Evolutionary conservation across 2,797 vertebrate genomes (phyloP), one percentile per base, ranked within the genome.

Genomic region (Craterocephalus amniculus): DNA sequence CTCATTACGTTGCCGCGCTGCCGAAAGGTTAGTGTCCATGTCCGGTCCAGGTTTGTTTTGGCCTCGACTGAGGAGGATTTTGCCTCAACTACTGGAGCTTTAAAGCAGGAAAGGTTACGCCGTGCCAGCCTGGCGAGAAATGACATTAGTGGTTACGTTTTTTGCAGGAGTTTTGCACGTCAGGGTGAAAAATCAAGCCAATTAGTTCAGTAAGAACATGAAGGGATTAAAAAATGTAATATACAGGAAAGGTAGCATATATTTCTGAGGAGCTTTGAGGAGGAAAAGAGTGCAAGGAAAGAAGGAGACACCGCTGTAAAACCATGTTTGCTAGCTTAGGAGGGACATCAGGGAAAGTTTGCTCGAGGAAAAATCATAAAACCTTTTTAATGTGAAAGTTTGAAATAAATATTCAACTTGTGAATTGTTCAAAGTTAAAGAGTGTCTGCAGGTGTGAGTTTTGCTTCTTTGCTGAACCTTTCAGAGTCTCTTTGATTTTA

Each of bases 31-130:
- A 60, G 75, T 1, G 52, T 48, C 80, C 24, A 45, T 31, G 81
- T 88, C 83, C 71, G 74, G 52, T 67, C 49, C 43, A 4, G 71
- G 81, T 89, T 85, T 81, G 68, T 86, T 61, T 90, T 88, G 86
- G 89, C 86, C 58, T 63, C n/a, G 4, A 72, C 60, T 32, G 43
- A 75, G 52, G 64, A 51, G 64, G 29, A 32, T 64, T 62, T 57
- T 36, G 48, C 67, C 67, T 67, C 49, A 78, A 63, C 38, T 58
- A 0, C 52, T 40, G 62, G 54, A 72, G 34, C 70, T 58, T 32
- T n/a, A 32, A 70, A 79, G 48, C 64, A 31, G 43, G 56, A 31
- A 12, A 54, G 22, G 27, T 54, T 72, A 34, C 68, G 57, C 56
- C 65, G 65, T 20, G 52, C 20, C 22, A 24, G 67, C 43, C 18